These are phyloP conservation scores for Sitta europaea DNA, from an alignment of 2,113 vertebrate species.

Conservation along the genomic window DNA sequence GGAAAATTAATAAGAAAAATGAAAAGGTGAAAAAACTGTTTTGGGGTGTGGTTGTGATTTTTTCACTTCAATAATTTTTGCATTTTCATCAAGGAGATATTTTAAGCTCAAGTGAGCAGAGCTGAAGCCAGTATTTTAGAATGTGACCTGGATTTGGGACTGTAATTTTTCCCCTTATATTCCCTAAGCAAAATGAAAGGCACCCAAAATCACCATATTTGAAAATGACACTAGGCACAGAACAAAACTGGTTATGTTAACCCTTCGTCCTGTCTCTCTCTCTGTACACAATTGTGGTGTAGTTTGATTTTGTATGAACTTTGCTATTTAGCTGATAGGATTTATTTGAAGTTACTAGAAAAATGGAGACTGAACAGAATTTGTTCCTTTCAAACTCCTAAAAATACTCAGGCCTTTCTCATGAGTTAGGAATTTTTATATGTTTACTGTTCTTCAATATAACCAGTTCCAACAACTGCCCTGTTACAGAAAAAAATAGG, in stretches of 20 bases:
- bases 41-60: background rate
- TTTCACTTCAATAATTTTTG: background rate
- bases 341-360: background rate
- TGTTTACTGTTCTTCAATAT: slow-evolving; percentile 60
- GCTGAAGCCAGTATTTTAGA: background rate
- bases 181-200: background rate
- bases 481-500: slow-evolving; percentile 26
- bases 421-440: slow-evolving; percentile 65
- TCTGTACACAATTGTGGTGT: background rate
- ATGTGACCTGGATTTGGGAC: background rate
- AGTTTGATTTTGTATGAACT: background rate
- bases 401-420: slow-evolving; percentile 64
- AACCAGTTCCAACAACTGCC: slow-evolving; percentile 47
- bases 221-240: background rate
- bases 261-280: background rate
- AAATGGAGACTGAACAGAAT: background rate
- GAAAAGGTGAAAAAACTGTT: background rate
- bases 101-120: background rate
- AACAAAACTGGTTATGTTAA: background rate
- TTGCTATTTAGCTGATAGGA: background rate
- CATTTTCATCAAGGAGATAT: background rate
- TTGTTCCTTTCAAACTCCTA: slow-evolving; percentile 50
- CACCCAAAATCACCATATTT: background rate
- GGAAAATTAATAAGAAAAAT: background rate
- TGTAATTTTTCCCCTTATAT: background rate